phyloP scores from a whole-genome alignment of 2,113 vertebrate genomes.

The Caracal caracal region DNA sequence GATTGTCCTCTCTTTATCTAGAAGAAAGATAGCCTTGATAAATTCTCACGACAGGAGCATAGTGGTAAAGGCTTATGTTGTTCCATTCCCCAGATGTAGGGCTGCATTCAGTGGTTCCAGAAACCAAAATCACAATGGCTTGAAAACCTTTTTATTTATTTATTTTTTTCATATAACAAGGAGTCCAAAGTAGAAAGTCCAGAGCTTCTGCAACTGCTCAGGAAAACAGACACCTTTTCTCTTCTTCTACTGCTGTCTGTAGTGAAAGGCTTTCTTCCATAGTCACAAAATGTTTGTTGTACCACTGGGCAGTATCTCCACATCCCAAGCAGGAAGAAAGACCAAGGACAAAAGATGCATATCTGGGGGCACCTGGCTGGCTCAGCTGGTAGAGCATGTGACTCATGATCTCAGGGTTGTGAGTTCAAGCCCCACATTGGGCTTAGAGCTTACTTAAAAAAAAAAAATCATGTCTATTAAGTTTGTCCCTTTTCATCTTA shows the following conservation, averaged over 20 bases:
- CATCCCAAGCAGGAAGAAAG: neutral
- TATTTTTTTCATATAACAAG: neutral
- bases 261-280: neutral
- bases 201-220: neutral
- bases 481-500: neutral
- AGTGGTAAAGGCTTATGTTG: neutral
- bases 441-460: neutral
- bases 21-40: neutral
- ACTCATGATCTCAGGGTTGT: no score
- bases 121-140: neutral
- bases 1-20: neutral
- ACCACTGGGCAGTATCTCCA: neutral
- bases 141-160: neutral
- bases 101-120: neutral
- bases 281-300: neutral
- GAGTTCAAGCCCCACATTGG: neutral
- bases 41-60: neutral
- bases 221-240: neutral
- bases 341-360: neutral
- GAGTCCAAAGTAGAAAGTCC: neutral
- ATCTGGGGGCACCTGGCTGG: neutral
- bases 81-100: neutral
- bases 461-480: neutral
- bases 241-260: neutral
- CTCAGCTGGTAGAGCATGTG: neutral